Percentiles rank a stretch among this genome's conserved stretches.
These are phyloP conservation scores for Picus viridis DNA, from an alignment of 2,797 vertebrate genomes.

Conservation along the genomic window DNA sequence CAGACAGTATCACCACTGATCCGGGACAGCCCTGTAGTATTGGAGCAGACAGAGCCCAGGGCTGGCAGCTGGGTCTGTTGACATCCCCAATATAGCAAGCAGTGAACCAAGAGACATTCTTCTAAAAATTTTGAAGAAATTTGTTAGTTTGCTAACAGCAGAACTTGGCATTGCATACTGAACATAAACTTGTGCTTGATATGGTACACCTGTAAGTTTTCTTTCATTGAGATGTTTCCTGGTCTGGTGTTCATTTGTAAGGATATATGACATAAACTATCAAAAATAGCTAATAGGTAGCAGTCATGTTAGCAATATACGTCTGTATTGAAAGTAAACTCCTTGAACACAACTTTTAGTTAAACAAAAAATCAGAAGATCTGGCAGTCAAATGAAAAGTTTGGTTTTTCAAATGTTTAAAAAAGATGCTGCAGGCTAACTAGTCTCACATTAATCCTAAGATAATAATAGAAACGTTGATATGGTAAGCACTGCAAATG, in stretches of 20 bases:
- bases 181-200: not conserved
- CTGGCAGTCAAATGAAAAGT: not conserved
- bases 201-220: not conserved
- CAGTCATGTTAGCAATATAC: not conserved
- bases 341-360: not conserved
- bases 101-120: not conserved
- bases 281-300: not conserved
- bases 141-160: not conserved
- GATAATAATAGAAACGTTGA: not conserved
- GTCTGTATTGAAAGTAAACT: not conserved
- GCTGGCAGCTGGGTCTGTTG: not conserved
- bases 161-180: not conserved
- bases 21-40: not conserved
- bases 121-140: not conserved
- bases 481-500: not conserved
- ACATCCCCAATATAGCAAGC: not conserved
- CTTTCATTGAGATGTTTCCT: not conserved
- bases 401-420: not conserved
- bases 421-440: not conserved
- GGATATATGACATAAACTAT: not conserved
- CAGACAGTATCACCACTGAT: accelerated
- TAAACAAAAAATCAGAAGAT: not conserved
- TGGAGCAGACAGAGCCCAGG: not conserved
- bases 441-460: not conserved
- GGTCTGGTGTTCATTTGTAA: not conserved